Percentiles rank a stretch among this genome's conserved stretches.
Evolutionary conservation across 2,888 invertebrate genomes (phyloP).

Genomic region (Vanessa cardui): DNA sequence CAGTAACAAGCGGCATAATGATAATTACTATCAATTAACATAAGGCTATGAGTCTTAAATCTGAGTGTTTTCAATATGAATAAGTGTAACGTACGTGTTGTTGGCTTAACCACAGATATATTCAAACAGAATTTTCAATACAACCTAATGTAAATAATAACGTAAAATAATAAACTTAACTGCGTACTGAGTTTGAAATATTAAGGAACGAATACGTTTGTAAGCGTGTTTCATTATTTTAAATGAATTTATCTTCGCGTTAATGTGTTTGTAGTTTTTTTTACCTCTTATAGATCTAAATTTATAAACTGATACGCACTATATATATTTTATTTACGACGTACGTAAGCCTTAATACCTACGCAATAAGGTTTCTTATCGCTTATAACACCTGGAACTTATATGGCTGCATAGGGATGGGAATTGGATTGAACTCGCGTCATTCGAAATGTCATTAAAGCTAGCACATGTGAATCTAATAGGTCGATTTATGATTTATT

Average conservation of each 20-base stretch:
- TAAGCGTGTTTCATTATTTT: not conserved
- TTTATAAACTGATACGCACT: conserved; percentile 24
- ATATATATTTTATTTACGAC: conserved; percentile 23
- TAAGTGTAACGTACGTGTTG: too few relatives aligned
- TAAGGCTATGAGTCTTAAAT: too few relatives aligned
- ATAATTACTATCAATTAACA: too few relatives aligned
- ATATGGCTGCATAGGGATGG: conserved; percentile 70
- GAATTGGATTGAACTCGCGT: conserved; percentile 70
- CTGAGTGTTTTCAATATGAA: too few relatives aligned
- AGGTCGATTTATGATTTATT: conserved; percentile 22
- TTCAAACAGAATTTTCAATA: not conserved
- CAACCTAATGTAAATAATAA: not conserved
- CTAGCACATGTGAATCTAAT: conserved; percentile 57
- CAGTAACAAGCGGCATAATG: too few relatives aligned
- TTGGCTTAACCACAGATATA: too few relatives aligned
- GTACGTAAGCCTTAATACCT: conserved; percentile 53
- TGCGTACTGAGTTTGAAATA: not conserved
- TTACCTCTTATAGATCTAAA: conserved; percentile 20
- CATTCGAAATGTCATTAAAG: conserved; percentile 68
- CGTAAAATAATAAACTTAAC: not conserved
- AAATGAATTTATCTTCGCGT: not conserved
- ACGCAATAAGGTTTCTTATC: conserved; percentile 67
- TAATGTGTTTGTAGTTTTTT: conserved; percentile 5
- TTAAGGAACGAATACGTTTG: not conserved
- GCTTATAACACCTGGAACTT: conserved; percentile 53